Evolutionary conservation across 35 echinoderm and acorn worm species (phyloP), one percentile per base, ranked within the genome.

Genomic region (Acanthaster planci): DNA sequence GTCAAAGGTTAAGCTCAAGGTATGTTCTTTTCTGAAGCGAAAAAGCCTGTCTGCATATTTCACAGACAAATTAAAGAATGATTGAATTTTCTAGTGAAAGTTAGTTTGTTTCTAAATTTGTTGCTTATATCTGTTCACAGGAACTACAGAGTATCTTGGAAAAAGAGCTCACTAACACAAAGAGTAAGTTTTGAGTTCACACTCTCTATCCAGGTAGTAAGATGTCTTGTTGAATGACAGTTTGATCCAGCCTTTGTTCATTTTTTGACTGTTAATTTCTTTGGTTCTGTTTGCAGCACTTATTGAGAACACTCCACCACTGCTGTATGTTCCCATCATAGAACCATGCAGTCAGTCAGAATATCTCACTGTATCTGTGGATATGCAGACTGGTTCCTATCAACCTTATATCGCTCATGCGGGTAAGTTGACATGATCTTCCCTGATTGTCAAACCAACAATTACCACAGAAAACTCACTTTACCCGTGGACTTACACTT

Each of bases 321-420:
- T 99, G 23, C 78, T 99, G 0, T 88, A 82, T 23, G 85, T 99
- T 50, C 92, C 96, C 26, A 77, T 97, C 14, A 51, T 90, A 17
- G 84, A 90, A 29, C 85, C 96, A 2, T 82, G 83, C 39, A 87
- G 88, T 30, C 57, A 79, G 51, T 50, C 89, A 18, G 96, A 99
- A 38, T 81, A 93, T 40, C 84, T 99, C 17, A 86, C 68, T 27
- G 82, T 99, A 40, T 94, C 96, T 4, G 78, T 99, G 6, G 96
- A 99, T 53, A 77, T 99, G 64, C 96, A 99, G 78, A 99, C 96
- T 30, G 96, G 96, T 26, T 53, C 80, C 27, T 86, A 89, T 18
- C 84, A 94, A 39, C 96, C 96, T 57, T 82, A 79, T 55, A 89
- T 91, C 51, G 88, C 91, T 37, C 86, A 99, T 56, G 84, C 84